Base-by-base conservation (phyloP, 2,888 invertebrate species). In the Drosophila merina region DNA sequence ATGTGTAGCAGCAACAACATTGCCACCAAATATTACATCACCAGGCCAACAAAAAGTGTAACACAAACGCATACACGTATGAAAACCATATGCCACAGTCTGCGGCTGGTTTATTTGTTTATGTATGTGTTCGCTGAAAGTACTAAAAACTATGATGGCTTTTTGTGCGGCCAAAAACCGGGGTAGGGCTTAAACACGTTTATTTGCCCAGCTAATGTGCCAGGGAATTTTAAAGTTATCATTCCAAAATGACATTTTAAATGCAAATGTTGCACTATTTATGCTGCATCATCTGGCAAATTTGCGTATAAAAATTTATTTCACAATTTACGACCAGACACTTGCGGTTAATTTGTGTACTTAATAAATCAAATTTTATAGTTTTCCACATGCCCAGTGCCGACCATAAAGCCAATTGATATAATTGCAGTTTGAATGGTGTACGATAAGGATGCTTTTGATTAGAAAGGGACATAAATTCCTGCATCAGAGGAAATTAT, bases 361-460 rank as follows among this genome's bases (percentile, higher is more conserved):
- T 77, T 63, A 70, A 75, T 77, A 84, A 84, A 84, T 77, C 70
- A 72, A 49, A 63, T 68, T 71, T 72, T 50, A 64, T 72, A 62
- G 54, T 77, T 60, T 51, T 30, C 20, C 33, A 48, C 40, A 45
- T 36, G 26, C 7, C 36, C 28, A 12, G 25, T 8, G 48, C 55
- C 50, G 64, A n/a, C 57, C 64, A 57, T 63, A 60, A 63, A 52
- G 44, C 67, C 64, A 71, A 77, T 83, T 72, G 77, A 63, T 66
- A 57, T 72, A 74, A 86, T 79, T 86, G 58, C 64, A 74, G 67
- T 42, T 62, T 54, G 40, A 59, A 66, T 54, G 40, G 20, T 0
- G 8, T 12, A 30, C 31, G 31, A 38, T 33, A 54, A 38, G 26
- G 45, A 44, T 9, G 36, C 25, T 44, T 20, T 20, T 10, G 25